These are phyloP conservation scores for Zaprionus bogoriensis DNA, from an alignment of 2,888 invertebrate species.

Conservation along the genomic window DNA sequence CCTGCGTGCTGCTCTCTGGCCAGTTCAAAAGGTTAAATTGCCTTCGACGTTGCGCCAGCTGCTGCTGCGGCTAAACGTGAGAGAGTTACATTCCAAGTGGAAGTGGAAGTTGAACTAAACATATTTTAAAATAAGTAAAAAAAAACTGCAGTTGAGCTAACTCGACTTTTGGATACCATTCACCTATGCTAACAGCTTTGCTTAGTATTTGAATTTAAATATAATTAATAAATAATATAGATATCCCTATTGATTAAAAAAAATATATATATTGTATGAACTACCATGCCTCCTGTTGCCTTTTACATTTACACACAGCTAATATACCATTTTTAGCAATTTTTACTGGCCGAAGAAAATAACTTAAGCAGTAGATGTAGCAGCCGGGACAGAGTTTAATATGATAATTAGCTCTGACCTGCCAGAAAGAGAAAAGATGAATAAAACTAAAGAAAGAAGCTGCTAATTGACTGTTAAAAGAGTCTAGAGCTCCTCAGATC, in stretches of 20 bases:
- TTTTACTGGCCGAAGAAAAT: conserved; percentile 4
- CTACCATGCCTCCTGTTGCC: no score
- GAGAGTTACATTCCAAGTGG: conserved; percentile 47
- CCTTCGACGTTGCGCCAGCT: conserved; percentile 33
- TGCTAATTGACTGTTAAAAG: not conserved
- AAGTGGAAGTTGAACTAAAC: conserved; percentile 11
- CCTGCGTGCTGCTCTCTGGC: conserved; percentile 37
- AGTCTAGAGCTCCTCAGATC: not conserved
- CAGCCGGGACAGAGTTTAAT: conserved; percentile 1
- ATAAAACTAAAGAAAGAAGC: conserved; percentile 2
- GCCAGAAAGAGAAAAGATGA: not conserved
- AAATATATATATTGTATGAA: no score
- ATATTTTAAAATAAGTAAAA: no score
- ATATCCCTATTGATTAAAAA: no score
- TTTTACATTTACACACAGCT: no score
- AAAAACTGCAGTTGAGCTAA: no score
- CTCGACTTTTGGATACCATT: no score
- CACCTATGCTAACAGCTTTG: no score
- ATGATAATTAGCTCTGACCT: conserved; percentile 31
- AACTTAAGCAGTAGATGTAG: not conserved
- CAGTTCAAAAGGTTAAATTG: conserved; percentile 74
- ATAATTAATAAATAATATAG: no score
- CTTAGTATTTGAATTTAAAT: no score
- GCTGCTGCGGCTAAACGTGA: conserved; percentile 54
- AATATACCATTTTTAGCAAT: no score